Conservation (phyloP, 2,113 vertebrate genomes). For the Piprites chloris region DNA sequence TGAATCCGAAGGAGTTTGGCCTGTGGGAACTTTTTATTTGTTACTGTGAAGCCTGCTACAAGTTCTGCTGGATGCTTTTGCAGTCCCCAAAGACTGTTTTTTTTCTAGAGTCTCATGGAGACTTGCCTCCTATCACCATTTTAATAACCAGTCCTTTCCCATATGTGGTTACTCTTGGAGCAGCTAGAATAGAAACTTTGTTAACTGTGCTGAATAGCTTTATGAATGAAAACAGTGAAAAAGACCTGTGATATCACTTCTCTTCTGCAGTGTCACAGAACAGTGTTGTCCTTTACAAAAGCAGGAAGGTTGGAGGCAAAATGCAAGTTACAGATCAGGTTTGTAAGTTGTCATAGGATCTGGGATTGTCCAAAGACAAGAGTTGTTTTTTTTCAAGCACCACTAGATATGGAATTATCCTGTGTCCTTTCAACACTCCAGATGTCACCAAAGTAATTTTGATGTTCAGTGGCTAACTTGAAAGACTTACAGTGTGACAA, state of each 20-base stretch:
- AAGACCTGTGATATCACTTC: neutral
- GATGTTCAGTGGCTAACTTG: neutral
- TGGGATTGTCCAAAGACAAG: neutral
- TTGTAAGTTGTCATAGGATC: neutral
- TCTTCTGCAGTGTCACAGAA: neutral
- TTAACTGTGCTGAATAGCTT: neutral
- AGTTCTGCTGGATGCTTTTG: neutral
- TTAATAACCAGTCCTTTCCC: neutral
- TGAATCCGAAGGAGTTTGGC: neutral
- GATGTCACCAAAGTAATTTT: conserved; percentile 22
- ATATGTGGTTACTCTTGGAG: neutral
- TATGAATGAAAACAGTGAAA: neutral
- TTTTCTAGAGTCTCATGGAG: neutral
- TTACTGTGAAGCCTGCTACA: neutral
- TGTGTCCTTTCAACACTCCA: neutral
- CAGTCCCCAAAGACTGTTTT: neutral
- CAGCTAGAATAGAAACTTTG: neutral
- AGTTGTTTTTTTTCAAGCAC: neutral
- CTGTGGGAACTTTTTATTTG: neutral
- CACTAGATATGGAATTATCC: neutral
- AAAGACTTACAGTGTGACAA: neutral
- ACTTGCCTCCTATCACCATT: neutral
- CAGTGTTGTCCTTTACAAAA: neutral
- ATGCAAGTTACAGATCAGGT: neutral
- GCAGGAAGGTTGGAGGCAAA: neutral